Evolutionary conservation across 2,113 vertebrate genomes (phyloP), one percentile per base, ranked within the genome.

Genomic region (Nestor notabilis): DNA sequence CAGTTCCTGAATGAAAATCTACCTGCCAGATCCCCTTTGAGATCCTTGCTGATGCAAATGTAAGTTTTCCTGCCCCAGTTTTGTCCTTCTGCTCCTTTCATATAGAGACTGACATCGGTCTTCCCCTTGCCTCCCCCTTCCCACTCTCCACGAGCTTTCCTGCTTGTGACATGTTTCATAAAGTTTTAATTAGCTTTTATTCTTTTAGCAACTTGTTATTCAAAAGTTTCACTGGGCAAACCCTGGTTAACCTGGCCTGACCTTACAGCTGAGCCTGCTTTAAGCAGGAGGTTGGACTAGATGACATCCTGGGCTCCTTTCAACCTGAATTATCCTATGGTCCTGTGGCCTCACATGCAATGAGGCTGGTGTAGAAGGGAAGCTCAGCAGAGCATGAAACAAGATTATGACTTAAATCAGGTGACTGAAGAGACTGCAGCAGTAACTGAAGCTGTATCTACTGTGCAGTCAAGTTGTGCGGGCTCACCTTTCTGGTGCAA

Each of bases 121-220:
- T 71, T 78, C 13, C 24, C 61, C 27, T 37, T 23, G 35, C 31
- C 50, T 87, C 21, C 53, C 53, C n/a, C 14, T 39, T 74, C 31
- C 80, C 37, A 50, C 21, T 89, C 72, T 74, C 69, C 2, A 3
- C n/a, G 55, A 91, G 91, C 81, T 68, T 71, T 82, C 56, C 84
- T 84, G 47, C 91, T 93, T 84, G 74, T 76, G 81, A 95, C 81
- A 87, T 37, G 56, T 74, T 72, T 87, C 94, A 95, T 89, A 87
- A 87, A 89, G 65, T 87, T 94, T 95, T 96, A 89, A 96, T 82
- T 66, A 89, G 60, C 55, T 93, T 71, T 83, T 56, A 87, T 56
- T 89, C 61, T 84, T 93, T 87, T 76, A 76, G 69, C 64, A 87
- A 24, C 52, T 85, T 5, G 0, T 2, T 83, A 50, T 50, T 90